Evolutionary conservation across 2,797 vertebrate species (phyloP), one percentile per base, ranked within the genome.

Genomic region (Semaprochilodus insignis): DNA sequence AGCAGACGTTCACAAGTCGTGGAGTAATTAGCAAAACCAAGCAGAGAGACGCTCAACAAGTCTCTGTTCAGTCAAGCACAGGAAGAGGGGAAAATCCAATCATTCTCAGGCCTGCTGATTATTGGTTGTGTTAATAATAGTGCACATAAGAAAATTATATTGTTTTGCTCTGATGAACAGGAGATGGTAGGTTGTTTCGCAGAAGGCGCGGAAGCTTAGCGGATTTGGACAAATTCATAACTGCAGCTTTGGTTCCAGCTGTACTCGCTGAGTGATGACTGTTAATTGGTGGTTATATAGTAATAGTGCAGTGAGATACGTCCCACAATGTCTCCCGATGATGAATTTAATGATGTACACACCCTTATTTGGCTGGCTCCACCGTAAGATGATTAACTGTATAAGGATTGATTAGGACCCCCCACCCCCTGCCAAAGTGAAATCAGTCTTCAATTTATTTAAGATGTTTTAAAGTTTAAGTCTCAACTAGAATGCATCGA

Each of bases 11-110:
- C 82, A 72, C 57, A 78, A 88, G 84, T 81, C 86, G 80, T 83
- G 82, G 78, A 77, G 85, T 87, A 81, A 88, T 88, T 85, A 88
- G 85, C 78, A 85, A 78, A 85, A 71, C 85, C 78, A 86, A 86
- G 80, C 82, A 83, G 71, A 84, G 57, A 72, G 66, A 85, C 44
- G 62, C 81, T 81, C 85, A 85, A 88, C 87, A 85, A 86, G 85
- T 85, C 82, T 81, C 81, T 85, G 83, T 80, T 83, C 76, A 67
- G 72, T 63, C 66, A 81, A 87, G 87, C 86, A 81, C 81, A 85
- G 72, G 71, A 86, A 62, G 31, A 82, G 4, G 16, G 73, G 51
- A 79, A 85, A 84, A 82, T 84, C 62, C 77, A 82, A 73, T 84
- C 74, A 83, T 78, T 87, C 69, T 78, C 59, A 31, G 54, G 62